A percentile compares a stretch with the other conserved stretches of the same genome.
These are phyloP conservation scores for Lutjanus erythropterus DNA, from an alignment of 2,113 vertebrate genomes.

Conservation along the genomic window DNA sequence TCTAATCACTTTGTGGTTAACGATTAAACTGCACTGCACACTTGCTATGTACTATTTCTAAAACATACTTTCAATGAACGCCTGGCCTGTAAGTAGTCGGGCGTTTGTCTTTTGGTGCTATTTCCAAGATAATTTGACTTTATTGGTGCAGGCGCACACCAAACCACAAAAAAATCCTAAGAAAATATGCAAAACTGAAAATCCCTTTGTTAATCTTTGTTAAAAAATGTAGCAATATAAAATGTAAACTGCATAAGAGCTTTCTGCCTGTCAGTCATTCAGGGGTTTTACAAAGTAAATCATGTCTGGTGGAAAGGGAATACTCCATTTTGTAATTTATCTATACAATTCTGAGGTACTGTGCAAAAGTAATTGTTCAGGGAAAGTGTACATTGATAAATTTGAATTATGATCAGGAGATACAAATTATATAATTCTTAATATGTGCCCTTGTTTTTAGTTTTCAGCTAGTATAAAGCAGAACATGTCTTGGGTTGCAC, in stretches of 20 bases:
- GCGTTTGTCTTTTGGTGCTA: constrained; percentile 84
- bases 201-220: constrained; percentile 67
- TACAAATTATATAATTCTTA: constrained; percentile 73
- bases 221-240: constrained; percentile 83
- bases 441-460: constrained; percentile 76
- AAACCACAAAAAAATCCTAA: constrained; percentile 75
- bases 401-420: constrained; percentile 79
- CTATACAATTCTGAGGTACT: constrained; percentile 84
- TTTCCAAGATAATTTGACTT: constrained; percentile 76
- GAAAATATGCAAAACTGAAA: constrained; percentile 80
- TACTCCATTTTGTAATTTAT: constrained; percentile 82
- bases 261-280: constrained; percentile 78
- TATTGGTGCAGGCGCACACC: constrained; percentile 65
- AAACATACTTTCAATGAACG: constrained; percentile 72
- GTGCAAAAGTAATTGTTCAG: constrained; percentile 85
- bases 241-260: constrained; percentile 69
- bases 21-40: constrained; percentile 82
- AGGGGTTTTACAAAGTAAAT: constrained; percentile 80
- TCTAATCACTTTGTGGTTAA: constrained; percentile 77
- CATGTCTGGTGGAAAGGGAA: constrained; percentile 82
- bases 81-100: constrained; percentile 62
- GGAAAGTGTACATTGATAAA: constrained; percentile 79
- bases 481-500: constrained; percentile 84
- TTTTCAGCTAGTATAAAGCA: constrained; percentile 76
- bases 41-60: constrained; percentile 71